These are phyloP conservation scores for Ennomos fuscantarius DNA, from an alignment of 2,888 invertebrate species.

Conservation along the genomic window DNA sequence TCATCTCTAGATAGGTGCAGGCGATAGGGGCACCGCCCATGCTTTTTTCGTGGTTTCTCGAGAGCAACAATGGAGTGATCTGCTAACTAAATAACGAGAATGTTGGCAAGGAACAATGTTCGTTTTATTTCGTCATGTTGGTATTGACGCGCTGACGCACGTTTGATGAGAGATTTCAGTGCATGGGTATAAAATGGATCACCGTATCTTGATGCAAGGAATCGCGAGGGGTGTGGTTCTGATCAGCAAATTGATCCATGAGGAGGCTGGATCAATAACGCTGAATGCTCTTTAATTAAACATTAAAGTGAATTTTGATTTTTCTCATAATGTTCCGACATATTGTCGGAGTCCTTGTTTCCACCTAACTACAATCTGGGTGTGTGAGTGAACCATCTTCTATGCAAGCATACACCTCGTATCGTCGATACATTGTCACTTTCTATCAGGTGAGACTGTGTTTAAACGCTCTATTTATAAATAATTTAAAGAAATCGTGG, in stretches of 20 bases:
- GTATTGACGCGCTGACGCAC: slow-evolving; percentile 42
- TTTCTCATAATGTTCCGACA: too few species aligned
- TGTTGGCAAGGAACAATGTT: slow-evolving; percentile 64
- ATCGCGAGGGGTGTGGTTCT: slow-evolving; percentile 1
- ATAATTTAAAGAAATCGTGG: too few species aligned
- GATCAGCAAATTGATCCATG: slow-evolving; percentile 20
- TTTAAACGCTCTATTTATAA: too few species aligned
- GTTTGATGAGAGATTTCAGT: slow-evolving; percentile 48
- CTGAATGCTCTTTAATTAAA: too few species aligned
- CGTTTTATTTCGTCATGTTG: slow-evolving; percentile 57
- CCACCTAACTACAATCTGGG: too few species aligned
- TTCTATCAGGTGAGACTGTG: too few species aligned
- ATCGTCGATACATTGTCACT: too few species aligned
- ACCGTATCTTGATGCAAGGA: slow-evolving; percentile 13
- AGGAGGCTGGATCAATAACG: slow-evolving; percentile 11
- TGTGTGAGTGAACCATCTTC: too few species aligned
- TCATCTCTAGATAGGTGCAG: slow-evolving; percentile 75
- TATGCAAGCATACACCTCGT: too few species aligned
- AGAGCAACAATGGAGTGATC: slow-evolving; percentile 83
- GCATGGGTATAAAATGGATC: slow-evolving; percentile 23
- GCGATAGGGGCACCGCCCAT: slow-evolving; percentile 80
- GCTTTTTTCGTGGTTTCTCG: slow-evolving; percentile 82
- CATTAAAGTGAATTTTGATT: too few species aligned
- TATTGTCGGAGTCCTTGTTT: too few species aligned
- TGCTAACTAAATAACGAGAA: slow-evolving; percentile 82